Base-by-base conservation (phyloP, 35 echinoderm and acorn worm species). In the Stichopus chloronotus region DNA sequence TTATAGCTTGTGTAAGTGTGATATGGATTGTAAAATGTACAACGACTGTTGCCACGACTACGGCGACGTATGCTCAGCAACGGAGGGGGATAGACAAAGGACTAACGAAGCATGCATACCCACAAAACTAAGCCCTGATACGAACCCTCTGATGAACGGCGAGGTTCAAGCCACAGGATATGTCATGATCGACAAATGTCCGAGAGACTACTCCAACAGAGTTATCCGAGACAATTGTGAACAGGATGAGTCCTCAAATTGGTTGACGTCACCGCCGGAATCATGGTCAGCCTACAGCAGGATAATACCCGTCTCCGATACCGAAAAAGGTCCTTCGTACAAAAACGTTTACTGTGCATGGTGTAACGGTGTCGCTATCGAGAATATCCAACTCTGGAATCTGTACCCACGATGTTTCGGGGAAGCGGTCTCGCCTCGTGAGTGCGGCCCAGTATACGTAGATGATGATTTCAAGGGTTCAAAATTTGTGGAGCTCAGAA, bases 261-360 rank as follows among this genome's bases (percentile, higher is more conserved):
- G 82, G 82, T 7, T 58, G 17, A 22, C 82, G 17, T 6, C 3
- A 7, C 82, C 30, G 20, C 82, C 55, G 16, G 56, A 19, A 21
- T 53, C 10, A 3, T 85, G 82, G 82, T 85, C 56, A 20, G 55
- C 14, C 2, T 85, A 85, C 21, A 23, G 55, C 14, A 56, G 56
- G 5, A 7, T 58, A 14, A 56, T 85, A 7, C 82, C 82, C 6
- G 82, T 85, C 56, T 7, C 16, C 57, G 82, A 85, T 56, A 59
- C 25, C 6, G 55, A 58, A 58, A 53, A 53, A n/a, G 57, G 24
- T 58, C 19, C 58, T 58, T 85, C 82, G 5, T 85, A 85, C 55
- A 85, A 85, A 23, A 85, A 85, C 24, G 13, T 19, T 8, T 85
- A 85, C 82, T 85, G 82, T 12, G 82, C 82, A 55, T 85, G 82